Evolutionary conservation across 2,113 vertebrate genomes (phyloP), one percentile per base, ranked within the genome.

Genomic region (Corydoras sp.): DNA sequence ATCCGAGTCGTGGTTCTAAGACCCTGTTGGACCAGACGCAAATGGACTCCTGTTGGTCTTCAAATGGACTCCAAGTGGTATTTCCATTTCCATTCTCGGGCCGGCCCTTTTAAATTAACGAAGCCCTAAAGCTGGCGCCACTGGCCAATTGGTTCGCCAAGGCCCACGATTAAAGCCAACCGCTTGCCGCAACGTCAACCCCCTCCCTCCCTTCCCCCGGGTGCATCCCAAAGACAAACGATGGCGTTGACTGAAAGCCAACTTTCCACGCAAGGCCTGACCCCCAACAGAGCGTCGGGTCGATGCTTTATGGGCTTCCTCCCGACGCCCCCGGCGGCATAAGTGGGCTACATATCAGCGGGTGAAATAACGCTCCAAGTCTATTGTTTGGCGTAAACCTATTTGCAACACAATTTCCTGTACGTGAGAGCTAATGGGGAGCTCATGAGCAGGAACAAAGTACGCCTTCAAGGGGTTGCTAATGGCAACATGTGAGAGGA

Each of bases 381-480:
- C 3, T 13, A 10, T 30, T 48, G 65, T 54, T 62, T 9, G 10
- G 11, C 30, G 50, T 62, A 29, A 31, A 10, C 63, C 54, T 48
- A 12, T 66, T 58, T 50, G 48, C 15, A 62, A 43, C 43, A 56
- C 62, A 58, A 14, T 49, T 65, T 66, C 62, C 63, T 55, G 68
- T 58, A 18, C 74, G 43, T 55, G 50, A 60, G 60, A 68, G 70
- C 71, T 70, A 70, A 69, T 58, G 62, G 71, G 49, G 62, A 74
- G 66, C 72, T 68, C 75, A 87, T 79, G 86, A 71, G 54, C 65
- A 68, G 67, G 83, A 85, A 84, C 79, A 65, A 83, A 76, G 83
- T 83, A 86, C 90, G 89, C 81, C 83, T 84, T 80, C 83, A 78
- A 83, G 86, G 31, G 83, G 90, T 91, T 93, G 91, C 93, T 89